Evolutionary conservation across 2,888 invertebrate genomes (phyloP).

Genomic region (Fissipunctia ypsillon): DNA sequence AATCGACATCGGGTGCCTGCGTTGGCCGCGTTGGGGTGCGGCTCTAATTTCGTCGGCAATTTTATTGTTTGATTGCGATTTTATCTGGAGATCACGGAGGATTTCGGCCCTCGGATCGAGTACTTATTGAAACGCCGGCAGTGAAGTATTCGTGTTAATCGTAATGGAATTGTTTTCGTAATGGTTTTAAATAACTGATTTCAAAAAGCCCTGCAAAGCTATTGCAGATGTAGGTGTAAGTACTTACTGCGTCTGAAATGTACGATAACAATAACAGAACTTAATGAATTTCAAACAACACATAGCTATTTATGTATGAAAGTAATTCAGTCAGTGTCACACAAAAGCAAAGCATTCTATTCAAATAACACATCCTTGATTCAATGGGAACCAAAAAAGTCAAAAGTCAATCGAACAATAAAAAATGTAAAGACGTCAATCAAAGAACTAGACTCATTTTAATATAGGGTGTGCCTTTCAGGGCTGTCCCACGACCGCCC

Average conservation of each 20-base stretch:
- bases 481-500: slow-evolving; percentile 89
- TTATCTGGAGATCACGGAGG: slow-evolving; percentile 86
- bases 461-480: slow-evolving; percentile 88
- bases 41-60: slow-evolving; percentile 80
- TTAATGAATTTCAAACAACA: not conserved
- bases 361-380: slow-evolving; percentile 31
- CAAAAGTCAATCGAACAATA: slow-evolving; percentile 86
- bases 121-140: slow-evolving; percentile 66
- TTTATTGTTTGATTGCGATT: slow-evolving; percentile 89
- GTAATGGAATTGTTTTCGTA: slow-evolving; percentile 61
- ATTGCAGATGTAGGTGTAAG: slow-evolving; percentile 32
- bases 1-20: slow-evolving; percentile 87
- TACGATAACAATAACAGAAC: not conserved
- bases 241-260: not conserved
- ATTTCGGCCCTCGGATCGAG: slow-evolving; percentile 79
- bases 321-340: not conserved
- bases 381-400: slow-evolving; percentile 73
- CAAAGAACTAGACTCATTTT: slow-evolving; percentile 85
- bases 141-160: slow-evolving; percentile 60
- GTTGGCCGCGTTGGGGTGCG: slow-evolving; percentile 74
- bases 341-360: slow-evolving; percentile 7
- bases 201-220: slow-evolving; percentile 38
- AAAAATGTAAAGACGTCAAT: slow-evolving; percentile 86
- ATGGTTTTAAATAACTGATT: slow-evolving; percentile 63
- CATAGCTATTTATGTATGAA: not conserved